Evolutionary conservation across 2,113 vertebrate genomes (phyloP).

Genomic region (Melanerpes formicivorus): DNA sequence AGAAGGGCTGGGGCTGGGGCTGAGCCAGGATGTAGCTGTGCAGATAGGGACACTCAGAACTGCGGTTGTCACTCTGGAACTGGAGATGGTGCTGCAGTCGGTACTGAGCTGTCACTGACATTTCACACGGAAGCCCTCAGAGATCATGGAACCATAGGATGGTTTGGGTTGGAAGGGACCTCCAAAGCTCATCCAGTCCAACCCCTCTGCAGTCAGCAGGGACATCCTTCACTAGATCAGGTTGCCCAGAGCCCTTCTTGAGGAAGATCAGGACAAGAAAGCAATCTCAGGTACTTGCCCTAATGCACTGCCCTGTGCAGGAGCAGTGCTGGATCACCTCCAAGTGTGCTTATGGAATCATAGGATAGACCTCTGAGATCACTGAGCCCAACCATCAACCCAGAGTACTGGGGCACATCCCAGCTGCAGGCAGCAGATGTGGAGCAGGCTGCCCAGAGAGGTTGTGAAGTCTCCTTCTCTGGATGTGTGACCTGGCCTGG

Average conservation of each 20-base stretch:
- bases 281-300: neutral
- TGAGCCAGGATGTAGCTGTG: neutral
- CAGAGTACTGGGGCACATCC: too few species aligned
- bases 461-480: too few species aligned
- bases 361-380: too few species aligned
- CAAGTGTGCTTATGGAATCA: neutral
- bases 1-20: neutral
- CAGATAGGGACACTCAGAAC: fast-evolving
- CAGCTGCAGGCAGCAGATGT: too few species aligned
- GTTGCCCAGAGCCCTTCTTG: neutral
- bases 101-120: neutral
- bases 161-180: too few species aligned
- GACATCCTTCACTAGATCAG: too few species aligned
- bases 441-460: too few species aligned
- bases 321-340: neutral
- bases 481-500: too few species aligned
- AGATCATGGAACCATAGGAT: too few species aligned
- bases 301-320: neutral
- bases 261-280: neutral
- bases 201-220: too few species aligned
- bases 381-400: too few species aligned
- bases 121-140: neutral
- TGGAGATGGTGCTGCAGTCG: neutral
- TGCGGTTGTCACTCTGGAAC: neutral
- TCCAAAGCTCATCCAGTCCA: too few species aligned